Conservation (phyloP, 2,888 invertebrate species). For the Achlya flavicornis region DNA sequence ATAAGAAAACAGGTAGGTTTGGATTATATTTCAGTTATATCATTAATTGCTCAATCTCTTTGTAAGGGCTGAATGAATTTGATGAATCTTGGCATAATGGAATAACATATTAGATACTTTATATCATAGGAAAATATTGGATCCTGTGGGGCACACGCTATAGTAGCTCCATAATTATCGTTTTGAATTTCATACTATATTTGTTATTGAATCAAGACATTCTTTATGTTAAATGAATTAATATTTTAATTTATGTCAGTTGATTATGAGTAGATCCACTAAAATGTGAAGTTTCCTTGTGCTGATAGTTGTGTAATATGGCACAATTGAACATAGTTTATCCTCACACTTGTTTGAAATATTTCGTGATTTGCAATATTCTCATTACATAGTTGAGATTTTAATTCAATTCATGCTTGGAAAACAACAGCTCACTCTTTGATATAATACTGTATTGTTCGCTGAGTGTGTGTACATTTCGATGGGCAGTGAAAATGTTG, state of each 20-base stretch:
- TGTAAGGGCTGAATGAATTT: too few species aligned
- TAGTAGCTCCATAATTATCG: too few species aligned
- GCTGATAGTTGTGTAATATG: background rate
- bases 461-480: constrained; percentile 13
- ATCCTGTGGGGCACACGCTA: too few species aligned
- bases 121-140: too few species aligned
- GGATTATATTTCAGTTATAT: too few species aligned
- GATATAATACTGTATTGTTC: background rate
- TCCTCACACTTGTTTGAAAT: background rate
- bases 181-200: background rate
- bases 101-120: too few species aligned
- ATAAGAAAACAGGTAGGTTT: too few species aligned
- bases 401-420: background rate
- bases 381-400: background rate
- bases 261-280: too few species aligned
- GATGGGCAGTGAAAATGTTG: constrained; percentile 21
- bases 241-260: too few species aligned
- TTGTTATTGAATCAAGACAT: background rate
- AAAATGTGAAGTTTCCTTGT: background rate
- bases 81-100: too few species aligned
- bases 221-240: background rate
- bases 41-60: too few species aligned
- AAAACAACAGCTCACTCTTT: background rate
- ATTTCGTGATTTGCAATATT: background rate
- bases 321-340: too few species aligned